phyloP scores from a whole-genome alignment of 92 coral and sea anemone species.

The Siderastrea siderea region DNA sequence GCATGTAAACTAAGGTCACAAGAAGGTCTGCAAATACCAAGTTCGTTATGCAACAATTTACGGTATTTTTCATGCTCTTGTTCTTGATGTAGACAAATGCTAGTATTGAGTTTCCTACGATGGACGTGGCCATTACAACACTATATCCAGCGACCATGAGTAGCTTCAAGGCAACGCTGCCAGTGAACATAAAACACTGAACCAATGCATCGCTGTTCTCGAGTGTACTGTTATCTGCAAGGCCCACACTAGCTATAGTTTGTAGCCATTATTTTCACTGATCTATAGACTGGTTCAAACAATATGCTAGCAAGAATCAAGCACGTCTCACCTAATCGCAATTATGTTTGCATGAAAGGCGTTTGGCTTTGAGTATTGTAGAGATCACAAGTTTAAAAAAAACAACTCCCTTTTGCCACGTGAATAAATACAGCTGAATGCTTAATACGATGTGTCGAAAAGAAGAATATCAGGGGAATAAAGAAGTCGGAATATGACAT shows the following conservation, averaged over 20 bases:
- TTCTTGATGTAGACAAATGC: constrained; percentile 7
- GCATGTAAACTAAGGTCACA: not conserved
- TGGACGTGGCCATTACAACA: constrained; percentile 4
- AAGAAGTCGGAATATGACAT: too few relatives aligned
- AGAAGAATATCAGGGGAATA: too few relatives aligned
- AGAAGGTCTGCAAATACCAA: constrained; percentile 27
- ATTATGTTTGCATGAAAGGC: too few relatives aligned
- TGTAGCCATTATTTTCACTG: not conserved
- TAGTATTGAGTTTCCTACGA: constrained; percentile 5
- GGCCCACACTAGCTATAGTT: not conserved
- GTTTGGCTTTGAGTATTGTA: too few relatives aligned
- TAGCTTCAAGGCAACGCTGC: not conserved
- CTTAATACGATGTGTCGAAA: too few relatives aligned
- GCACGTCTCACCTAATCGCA: too few relatives aligned
- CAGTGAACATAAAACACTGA: not conserved
- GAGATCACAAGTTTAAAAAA: too few relatives aligned
- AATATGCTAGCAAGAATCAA: too few relatives aligned
- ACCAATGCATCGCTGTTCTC: too few relatives aligned
- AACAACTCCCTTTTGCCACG: too few relatives aligned
- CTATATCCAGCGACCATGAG: constrained; percentile 12
- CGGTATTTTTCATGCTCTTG: constrained; percentile 9
- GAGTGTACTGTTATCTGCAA: not conserved
- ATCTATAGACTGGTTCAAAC: too few relatives aligned
- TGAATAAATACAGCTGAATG: too few relatives aligned
- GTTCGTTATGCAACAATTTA: constrained; percentile 39